Base-by-base conservation (phyloP, 2,888 invertebrate genomes). In the Cryptus armator region DNA sequence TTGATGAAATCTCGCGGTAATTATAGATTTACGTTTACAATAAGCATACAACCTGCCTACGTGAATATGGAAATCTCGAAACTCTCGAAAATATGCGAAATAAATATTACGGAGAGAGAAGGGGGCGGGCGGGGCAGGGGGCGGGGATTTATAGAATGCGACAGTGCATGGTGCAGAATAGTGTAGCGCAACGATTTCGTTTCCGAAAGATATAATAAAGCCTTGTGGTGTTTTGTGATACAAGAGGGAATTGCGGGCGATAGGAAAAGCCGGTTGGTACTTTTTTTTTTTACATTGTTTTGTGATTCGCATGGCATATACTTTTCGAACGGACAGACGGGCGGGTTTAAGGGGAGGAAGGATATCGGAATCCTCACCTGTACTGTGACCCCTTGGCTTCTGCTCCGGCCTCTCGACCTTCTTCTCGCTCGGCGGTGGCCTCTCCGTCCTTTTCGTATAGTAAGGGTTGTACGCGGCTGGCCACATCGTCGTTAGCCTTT, bases 91-190 rank as follows among this genome's bases (percentile, higher is more conserved):
- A 85, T 83, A 83, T 37, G 37, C 77, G 85, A 87, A 86, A 87
- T 82, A 76, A 86, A 59, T 59, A 14, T 59, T 59, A 37, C 37
- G 37, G 9, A 37, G 37, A 37, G 37, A 37, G 2, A 29, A 59
- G 14, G 5, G 32, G 37, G 37, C 9, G 59, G 24, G 70, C 37
- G 51, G 64, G 70, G 62, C 75, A 67, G 74, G 46, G 70, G 81
- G 78, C 67, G 81, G 76, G 79, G 64, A 4, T 66, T 67, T 79
- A 80, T 71, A 72, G 66, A 85, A 84, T 83, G 87, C 88, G 87
- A 89, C 86, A 89, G 90, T 92, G 92, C 92, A 92, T 92, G 92
- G 92, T 92, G 93, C 92, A 91, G 92, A 92, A 91, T 91, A 92
- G 92, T 89, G 89, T 90, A 86, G 88, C 86, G 86, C 86, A 85